Evolutionary conservation across 37 sponge, comb jelly and placozoan genomes (phyloP), one percentile per base, ranked within the genome.

Genomic region (Aphrocallistes beatrix): DNA sequence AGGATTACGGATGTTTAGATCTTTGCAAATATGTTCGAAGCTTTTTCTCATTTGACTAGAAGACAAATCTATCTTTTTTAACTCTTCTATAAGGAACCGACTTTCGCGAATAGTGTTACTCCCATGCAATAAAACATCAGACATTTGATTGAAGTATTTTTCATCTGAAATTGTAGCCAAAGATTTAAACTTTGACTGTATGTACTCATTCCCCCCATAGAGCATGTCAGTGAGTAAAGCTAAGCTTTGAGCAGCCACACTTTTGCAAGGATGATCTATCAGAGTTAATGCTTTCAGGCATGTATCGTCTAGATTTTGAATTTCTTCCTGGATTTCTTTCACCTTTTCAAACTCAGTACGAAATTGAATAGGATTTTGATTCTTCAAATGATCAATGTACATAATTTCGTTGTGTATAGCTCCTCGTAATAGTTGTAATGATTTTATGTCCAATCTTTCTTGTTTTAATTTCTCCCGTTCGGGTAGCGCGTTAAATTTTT

Each of bases 381-480:
- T 90, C 37, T 84, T 89, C 38, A 81, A 32, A 38, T 89, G 82
- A 39, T 89, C 88, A 83, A 92, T 87, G 25, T 39, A 38, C 83
- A 84, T 84, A 32, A 92, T 88, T 37, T 89, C 88, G 84, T 92
- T 89, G 86, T 89, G 85, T 23, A 92, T 88, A 21, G 86, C 83
- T 17, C 90, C 90, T 40, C 92, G 34, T 23, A 92, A 82, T 49
- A 88, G 36, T 45, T 84, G 51, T 36, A 69, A 19, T 37, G 23
- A 82, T 42, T 42, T 42, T 42, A 42, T 16, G 45, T 42, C 45
- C 6, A 42, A 13, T 6, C 45, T 42, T 42, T 42, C 45, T 42
- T 42, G 45, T 42, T 42, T 42, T 16, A 42, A 6, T 42, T 42
- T 42, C 45, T 42, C 45, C 13, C 45, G 6, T 42, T 42, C 45